Evolutionary conservation across 2,113 vertebrate species (phyloP).

Genomic region (Cyprinodon brontotheroides): DNA sequence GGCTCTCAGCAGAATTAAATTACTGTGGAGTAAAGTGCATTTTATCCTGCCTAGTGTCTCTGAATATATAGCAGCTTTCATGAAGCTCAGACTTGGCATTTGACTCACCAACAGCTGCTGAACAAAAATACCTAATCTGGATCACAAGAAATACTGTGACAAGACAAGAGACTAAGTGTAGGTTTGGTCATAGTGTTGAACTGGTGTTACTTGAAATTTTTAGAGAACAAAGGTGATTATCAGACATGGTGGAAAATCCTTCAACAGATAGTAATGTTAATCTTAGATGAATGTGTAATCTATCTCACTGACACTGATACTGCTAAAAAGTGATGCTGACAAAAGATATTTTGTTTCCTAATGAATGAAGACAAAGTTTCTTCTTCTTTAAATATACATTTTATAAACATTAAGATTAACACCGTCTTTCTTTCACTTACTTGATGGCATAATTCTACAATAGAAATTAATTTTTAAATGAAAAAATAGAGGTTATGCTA

Average conservation of each 20-base stretch:
- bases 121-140: conserved; percentile 37
- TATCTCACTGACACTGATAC: no score
- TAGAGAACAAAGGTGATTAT: neutral
- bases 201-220: neutral
- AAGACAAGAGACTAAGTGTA: neutral
- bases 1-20: conserved; percentile 58
- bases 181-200: neutral
- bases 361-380: no score
- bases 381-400: no score
- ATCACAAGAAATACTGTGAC: conserved; percentile 34
- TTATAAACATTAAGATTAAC: no score
- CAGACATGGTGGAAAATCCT: neutral
- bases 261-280: neutral
- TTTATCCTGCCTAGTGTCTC: conserved; percentile 46
- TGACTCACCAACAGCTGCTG: conserved; percentile 18
- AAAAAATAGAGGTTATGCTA: no score
- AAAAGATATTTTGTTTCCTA: no score
- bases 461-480: no score
- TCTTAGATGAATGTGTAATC: neutral
- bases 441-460: no score
- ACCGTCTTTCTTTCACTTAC: no score
- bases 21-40: conserved; percentile 47
- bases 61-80: conserved; percentile 43
- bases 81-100: conserved; percentile 49
- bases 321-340: no score